Evolutionary conservation across 2,113 vertebrate species (phyloP), one percentile per base, ranked within the genome.

Genomic region (Microtus ochrogaster): DNA sequence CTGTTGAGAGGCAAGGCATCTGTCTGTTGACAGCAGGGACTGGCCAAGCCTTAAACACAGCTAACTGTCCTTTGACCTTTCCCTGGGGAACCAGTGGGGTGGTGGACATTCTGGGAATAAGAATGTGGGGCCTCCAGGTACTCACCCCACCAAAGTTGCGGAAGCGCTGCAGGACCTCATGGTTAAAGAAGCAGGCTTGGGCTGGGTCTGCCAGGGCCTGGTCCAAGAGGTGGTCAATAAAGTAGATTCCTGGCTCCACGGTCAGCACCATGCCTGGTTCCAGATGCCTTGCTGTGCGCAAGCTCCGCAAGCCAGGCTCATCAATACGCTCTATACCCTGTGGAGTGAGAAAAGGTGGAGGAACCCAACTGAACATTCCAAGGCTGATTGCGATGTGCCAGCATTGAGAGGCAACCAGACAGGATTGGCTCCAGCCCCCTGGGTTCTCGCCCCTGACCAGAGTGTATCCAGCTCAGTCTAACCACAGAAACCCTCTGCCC

Each of bases 211-310:
- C 97, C 92, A 99, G 98, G 0, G 99, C 99, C 91, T 99, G 98
- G 39, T 99, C 99, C 98, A 99, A 98, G 24, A 99, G 98, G 96
- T 98, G 99, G 97, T 99, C 98, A 36, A 99, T 99, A 98, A 99
- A 99, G 97, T 99, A 99, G 94, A 99, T 99, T 87, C 99, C 99
- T 0, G 99, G 99, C 97, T 99, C 99, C 36, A 99, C 98, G 0
- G 99, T 99, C 90, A 99, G 99, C 92, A 99, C 99, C 99, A 99
- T 99, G 96, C 99, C 98, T 63, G 98, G 98, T 97, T 98, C 96
- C 92, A 99, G 99, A 91, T 52, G 88, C 13, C 99, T 99, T 0
- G 99, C 98, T 0, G 99, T 99, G 5, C 99, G 99, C 88, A 99
- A 98, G 97, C 99, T 99, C 49, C 96, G 98, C 87, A 99, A 98